Conservation (phyloP, 2,797 vertebrate genomes). For the Enteromius argenteus region DNA sequence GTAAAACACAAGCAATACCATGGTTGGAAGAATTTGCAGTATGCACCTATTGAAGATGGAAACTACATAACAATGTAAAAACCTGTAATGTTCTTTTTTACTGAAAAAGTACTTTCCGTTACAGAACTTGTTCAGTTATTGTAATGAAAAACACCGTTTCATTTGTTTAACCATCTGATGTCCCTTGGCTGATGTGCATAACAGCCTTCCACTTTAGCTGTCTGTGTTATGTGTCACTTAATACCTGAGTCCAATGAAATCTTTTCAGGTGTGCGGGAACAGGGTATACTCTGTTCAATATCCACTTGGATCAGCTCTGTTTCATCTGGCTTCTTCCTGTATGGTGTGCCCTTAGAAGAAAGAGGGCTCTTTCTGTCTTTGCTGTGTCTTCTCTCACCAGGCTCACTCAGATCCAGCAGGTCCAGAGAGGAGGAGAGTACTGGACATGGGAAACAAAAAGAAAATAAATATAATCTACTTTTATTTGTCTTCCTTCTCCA, state of each 20-base stretch:
- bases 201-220: background rate
- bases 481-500: conserved; percentile 10
- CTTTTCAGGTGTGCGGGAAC: conserved; percentile 83
- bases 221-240: background rate
- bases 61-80: background rate
- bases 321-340: conserved; percentile 91
- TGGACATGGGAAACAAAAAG: conserved; percentile 64
- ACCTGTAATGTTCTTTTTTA: background rate
- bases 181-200: background rate
- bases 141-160: background rate
- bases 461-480: background rate
- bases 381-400: conserved; percentile 87
- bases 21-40: background rate
- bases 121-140: conserved; percentile 8
- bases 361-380: conserved; percentile 86
- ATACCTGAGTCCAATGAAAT: conserved; percentile 91
- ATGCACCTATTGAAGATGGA: background rate
- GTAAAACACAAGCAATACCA: background rate
- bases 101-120: background rate
- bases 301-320: conserved; percentile 93
- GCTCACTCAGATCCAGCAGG: conserved; percentile 97
- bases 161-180: background rate
- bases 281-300: conserved; percentile 82
- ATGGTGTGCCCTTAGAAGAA: conserved; percentile 81
- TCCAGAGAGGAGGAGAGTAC: conserved; percentile 95